phyloP scores from a whole-genome alignment of 2,888 invertebrate species.

The Neocrepidodera transversa region DNA sequence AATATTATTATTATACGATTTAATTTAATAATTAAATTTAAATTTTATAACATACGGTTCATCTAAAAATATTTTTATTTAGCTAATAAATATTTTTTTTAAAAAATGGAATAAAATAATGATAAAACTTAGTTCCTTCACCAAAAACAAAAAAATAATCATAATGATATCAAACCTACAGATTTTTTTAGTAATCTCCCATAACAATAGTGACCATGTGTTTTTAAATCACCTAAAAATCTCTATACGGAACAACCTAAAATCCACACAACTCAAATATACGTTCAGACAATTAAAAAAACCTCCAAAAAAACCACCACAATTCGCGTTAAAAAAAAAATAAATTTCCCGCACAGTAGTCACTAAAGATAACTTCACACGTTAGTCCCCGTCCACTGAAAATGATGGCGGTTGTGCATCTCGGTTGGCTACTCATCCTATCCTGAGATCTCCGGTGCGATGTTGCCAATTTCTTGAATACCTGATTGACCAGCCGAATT shows the following conservation, averaged over 20 bases:
- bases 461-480: conserved; percentile 17
- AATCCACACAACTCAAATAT: background rate
- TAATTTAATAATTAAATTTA: no score
- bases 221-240: conserved; percentile 6
- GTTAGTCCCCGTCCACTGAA: conserved; percentile 5
- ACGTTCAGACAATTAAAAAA: background rate
- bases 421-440: conserved; percentile 35
- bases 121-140: background rate
- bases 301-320: background rate
- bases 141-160: background rate
- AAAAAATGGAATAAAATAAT: background rate
- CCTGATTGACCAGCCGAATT: conserved; percentile 16
- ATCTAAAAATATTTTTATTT: no score
- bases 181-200: conserved; percentile 26
- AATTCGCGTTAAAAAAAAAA: conserved; percentile 10
- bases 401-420: conserved; percentile 30
- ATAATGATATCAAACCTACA: conserved; percentile 16
- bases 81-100: background rate
- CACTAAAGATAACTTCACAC: conserved; percentile 9
- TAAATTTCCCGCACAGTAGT: conserved; percentile 10
- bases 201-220: conserved; percentile 29
- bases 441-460: background rate
- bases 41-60: conserved; percentile 7
- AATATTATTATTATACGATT: no score
- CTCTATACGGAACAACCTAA: background rate